Conservation (phyloP, 2,113 vertebrate species). For the Clupea harengus region DNA sequence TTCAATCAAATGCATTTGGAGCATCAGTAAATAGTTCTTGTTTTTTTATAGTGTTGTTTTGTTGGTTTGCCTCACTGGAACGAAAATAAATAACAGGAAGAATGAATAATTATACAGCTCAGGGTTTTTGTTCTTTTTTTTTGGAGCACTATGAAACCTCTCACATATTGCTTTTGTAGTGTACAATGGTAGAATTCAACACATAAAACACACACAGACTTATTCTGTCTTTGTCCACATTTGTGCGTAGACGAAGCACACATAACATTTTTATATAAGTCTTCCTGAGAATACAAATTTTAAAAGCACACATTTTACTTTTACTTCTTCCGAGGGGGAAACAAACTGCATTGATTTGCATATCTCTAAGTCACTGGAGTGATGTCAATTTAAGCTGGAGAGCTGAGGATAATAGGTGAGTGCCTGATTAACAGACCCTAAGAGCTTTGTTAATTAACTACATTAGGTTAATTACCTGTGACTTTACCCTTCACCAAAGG, state of each 20-base stretch:
- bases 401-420: not conserved
- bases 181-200: not conserved
- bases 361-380: not conserved
- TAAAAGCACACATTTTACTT: not conserved
- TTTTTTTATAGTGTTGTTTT: not conserved
- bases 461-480: slow-evolving; percentile 18
- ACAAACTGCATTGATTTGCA: slow-evolving; percentile 2
- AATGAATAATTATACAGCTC: not conserved
- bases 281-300: not conserved
- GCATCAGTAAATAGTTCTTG: not conserved
- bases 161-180: not conserved
- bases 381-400: not conserved
- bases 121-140: not conserved
- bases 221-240: too few relatives aligned
- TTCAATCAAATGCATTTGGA: not conserved
- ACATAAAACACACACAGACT: not conserved
- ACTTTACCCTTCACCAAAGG: not conserved
- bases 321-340: not conserved
- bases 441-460: slow-evolving; percentile 12
- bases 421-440: slow-evolving; percentile 12
- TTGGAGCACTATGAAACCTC: not conserved
- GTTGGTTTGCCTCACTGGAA: not conserved
- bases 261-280: not conserved
- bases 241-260: too few relatives aligned
- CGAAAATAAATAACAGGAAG: not conserved